Percentiles rank a stretch among this genome's conserved stretches.
Evolutionary conservation across 2,113 vertebrate species (phyloP).

Genomic region (Thunnus maccoyii): DNA sequence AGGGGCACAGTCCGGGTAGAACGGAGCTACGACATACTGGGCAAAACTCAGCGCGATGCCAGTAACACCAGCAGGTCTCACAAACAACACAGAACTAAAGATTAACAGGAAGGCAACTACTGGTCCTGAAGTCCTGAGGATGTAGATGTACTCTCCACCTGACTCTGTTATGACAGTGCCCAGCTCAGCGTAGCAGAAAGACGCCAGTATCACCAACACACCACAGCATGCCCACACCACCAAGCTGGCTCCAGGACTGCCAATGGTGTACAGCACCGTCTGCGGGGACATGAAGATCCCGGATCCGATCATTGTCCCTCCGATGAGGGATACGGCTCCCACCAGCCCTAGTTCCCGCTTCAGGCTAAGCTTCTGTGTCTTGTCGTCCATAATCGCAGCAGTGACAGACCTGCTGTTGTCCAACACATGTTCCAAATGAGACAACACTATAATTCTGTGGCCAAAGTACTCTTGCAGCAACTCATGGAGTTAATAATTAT

Average conservation of each 20-base stretch:
- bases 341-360: constrained; percentile 83
- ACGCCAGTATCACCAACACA: constrained; percentile 84
- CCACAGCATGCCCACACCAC: constrained; percentile 90
- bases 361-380: constrained; percentile 65
- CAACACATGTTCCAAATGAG: not conserved
- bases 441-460: constrained; percentile 18
- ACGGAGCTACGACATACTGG: constrained; percentile 84
- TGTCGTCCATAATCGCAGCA: constrained; percentile 50
- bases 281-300: constrained; percentile 89
- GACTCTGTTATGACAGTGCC: constrained; percentile 90
- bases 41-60: constrained; percentile 89
- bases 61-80: constrained; percentile 85
- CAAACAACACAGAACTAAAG: constrained; percentile 87
- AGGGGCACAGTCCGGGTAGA: constrained; percentile 86
- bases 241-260: constrained; percentile 89
- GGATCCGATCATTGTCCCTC: constrained; percentile 90
- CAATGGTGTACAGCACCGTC: constrained; percentile 85
- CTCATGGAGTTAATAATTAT: constrained; percentile 76
- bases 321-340: constrained; percentile 87
- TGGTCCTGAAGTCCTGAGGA: constrained; percentile 88
- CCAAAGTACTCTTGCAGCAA: constrained; percentile 51
- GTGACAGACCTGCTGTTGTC: not conserved
- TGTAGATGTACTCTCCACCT: constrained; percentile 92
- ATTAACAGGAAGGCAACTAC: constrained; percentile 87
- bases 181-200: constrained; percentile 90